A percentile compares a stretch with the other conserved stretches of the same genome.
phyloP scores from a whole-genome alignment of 2,888 invertebrate species.

The Hirtodrosophila duncani region DNA sequence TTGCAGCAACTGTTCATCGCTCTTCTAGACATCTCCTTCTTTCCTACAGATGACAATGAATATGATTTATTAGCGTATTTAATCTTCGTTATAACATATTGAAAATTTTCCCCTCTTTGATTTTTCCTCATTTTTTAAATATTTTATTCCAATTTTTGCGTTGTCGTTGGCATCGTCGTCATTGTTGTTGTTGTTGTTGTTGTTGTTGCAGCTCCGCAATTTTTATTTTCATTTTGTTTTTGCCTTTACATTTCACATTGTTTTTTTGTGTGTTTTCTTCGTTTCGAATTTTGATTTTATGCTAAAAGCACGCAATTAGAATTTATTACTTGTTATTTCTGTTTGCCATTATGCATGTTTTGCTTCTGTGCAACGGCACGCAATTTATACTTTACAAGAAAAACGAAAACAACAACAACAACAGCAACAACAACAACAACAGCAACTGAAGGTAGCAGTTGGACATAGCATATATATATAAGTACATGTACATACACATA shows the following conservation, averaged over 20 bases:
- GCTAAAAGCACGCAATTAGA: slow-evolving; percentile 68
- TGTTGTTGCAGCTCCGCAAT: slow-evolving; percentile 14
- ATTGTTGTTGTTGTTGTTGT: slow-evolving; percentile 13
- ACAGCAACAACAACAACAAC: slow-evolving; percentile 22
- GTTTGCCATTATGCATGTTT: slow-evolving; percentile 33
- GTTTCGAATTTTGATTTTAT: slow-evolving; percentile 63
- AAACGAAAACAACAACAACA: slow-evolving; percentile 2
- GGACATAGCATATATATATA: neutral
- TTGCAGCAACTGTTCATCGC: too few species aligned
- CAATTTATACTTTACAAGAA: slow-evolving; percentile 40
- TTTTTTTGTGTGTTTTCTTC: slow-evolving; percentile 14
- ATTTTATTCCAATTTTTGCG: slow-evolving; percentile 8
- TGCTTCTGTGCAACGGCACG: slow-evolving; percentile 34
- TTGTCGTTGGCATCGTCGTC: slow-evolving; percentile 38
- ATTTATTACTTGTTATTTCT: slow-evolving; percentile 47
- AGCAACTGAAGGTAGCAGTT: neutral
- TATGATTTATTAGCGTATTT: neutral
- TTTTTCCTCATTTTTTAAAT: neutral
- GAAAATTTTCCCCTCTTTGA: neutral
- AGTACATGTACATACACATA: neutral
- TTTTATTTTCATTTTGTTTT: slow-evolving; percentile 5
- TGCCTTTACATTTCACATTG: slow-evolving; percentile 37
- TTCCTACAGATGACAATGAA: too few species aligned
- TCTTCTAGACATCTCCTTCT: too few species aligned
- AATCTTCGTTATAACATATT: neutral